A percentile compares a stretch with the other conserved stretches of the same genome.
Evolutionary conservation across 2,888 invertebrate species (phyloP).

Genomic region (Bugula neritina): DNA sequence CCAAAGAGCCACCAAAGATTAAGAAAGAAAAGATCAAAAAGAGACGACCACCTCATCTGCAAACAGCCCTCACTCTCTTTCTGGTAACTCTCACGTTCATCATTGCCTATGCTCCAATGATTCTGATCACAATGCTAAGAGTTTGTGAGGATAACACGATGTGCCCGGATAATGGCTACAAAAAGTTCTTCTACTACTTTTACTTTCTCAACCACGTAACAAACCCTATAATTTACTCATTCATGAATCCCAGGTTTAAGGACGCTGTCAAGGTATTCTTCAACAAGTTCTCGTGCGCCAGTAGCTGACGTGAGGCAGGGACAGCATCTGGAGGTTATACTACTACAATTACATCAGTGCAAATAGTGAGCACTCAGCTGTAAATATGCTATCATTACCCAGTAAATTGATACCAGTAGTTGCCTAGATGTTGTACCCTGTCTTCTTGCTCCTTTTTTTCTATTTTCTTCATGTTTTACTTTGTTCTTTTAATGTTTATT

Average conservation of each 20-base stretch:
- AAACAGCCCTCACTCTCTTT: slow-evolving; percentile 39
- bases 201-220: slow-evolving; percentile 42
- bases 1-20: not conserved
- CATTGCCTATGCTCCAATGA: slow-evolving; percentile 39
- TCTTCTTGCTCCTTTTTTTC: not conserved
- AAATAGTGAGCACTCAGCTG: not conserved
- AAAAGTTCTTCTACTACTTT: slow-evolving; percentile 34
- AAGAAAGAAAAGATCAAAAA: not conserved
- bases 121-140: slow-evolving; percentile 33
- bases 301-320: slow-evolving; percentile 8
- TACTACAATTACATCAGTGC: not conserved
- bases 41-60: slow-evolving; percentile 32
- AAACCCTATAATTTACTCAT: slow-evolving; percentile 43
- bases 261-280: not conserved
- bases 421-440: not conserved
- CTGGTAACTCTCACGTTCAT: slow-evolving; percentile 40
- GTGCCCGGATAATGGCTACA: not conserved
- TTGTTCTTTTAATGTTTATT: too few relatives aligned
- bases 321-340: not conserved
- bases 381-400: not conserved
- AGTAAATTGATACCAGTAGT: not conserved
- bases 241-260: slow-evolving; percentile 38
- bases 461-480: not conserved
- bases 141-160: not conserved
- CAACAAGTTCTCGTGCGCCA: not conserved